Conservation (phyloP, 2,797 vertebrate species). For the Tapera naevia region DNA sequence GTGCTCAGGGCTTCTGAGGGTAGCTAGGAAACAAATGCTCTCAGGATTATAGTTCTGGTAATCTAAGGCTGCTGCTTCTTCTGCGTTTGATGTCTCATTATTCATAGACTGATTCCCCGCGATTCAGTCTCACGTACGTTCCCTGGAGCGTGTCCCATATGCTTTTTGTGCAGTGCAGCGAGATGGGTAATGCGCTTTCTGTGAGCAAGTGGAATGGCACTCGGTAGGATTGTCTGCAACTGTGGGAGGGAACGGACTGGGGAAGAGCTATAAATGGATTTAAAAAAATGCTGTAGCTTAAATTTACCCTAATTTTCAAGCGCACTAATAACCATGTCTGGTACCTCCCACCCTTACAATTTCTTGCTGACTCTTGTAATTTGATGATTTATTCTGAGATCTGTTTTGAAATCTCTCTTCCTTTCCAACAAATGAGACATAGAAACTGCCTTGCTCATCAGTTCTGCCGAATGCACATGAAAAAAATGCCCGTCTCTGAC, state of each 20-base stretch:
- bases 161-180: background rate
- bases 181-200: background rate
- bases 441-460: background rate
- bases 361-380: conserved; percentile 47
- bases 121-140: background rate
- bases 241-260: background rate
- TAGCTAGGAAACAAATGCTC: conserved; percentile 60
- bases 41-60: conserved; percentile 30
- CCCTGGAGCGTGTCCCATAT: background rate
- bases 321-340: background rate
- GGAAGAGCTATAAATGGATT: background rate
- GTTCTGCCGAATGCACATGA: background rate
- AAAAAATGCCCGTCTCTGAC: background rate
- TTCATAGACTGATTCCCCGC: background rate
- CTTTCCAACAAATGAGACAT: conserved; percentile 1
- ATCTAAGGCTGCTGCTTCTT: conserved; percentile 26
- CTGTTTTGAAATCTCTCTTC: conserved; percentile 40
- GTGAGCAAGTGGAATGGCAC: background rate
- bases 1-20: conserved; percentile 27
- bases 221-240: background rate
- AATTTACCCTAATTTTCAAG: background rate
- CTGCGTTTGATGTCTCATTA: conserved; percentile 23
- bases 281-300: background rate
- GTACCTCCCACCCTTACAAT: background rate
- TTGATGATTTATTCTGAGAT: conserved; percentile 32